Conservation (phyloP, 2,113 vertebrate species). For the Mohoua ochrocephala region DNA sequence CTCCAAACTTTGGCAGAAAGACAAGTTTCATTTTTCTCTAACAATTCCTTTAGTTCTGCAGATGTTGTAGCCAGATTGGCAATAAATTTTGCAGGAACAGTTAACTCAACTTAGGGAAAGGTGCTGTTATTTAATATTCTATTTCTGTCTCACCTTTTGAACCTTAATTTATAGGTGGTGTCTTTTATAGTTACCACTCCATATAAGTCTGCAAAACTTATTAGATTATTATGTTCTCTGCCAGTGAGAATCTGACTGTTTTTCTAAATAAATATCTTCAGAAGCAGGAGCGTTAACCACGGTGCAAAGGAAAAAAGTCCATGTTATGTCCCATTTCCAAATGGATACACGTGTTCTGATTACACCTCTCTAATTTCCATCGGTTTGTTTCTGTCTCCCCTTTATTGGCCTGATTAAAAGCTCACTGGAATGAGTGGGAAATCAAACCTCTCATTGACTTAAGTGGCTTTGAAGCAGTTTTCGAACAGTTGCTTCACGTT, state of each 20-base stretch:
- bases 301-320: neutral
- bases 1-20: slow-evolving; percentile 51
- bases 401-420: slow-evolving; percentile 15
- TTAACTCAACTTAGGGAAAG: slow-evolving; percentile 25
- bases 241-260: neutral
- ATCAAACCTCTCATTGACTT: neutral
- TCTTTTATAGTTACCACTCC: neutral
- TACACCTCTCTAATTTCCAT: neutral
- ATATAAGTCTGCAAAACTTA: neutral
- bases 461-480: neutral
- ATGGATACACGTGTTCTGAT: neutral
- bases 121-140: slow-evolving; percentile 41
- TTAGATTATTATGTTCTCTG: neutral
- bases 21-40: slow-evolving; percentile 65
- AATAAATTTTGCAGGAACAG: slow-evolving; percentile 52
- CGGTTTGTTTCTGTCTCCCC: neutral
- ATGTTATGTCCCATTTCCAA: neutral
- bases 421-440: neutral
- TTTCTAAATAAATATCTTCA: neutral
- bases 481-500: neutral
- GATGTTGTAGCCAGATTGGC: slow-evolving; percentile 63
- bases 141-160: slow-evolving; percentile 26
- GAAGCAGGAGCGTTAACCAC: neutral
- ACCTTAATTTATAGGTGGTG: slow-evolving; percentile 16
- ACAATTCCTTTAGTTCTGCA: slow-evolving; percentile 55